A percentile compares a stretch with the other conserved stretches of the same genome.
These are phyloP conservation scores for Temnothorax rugatulus DNA, from an alignment of 2,888 invertebrate genomes.

Conservation along the genomic window DNA sequence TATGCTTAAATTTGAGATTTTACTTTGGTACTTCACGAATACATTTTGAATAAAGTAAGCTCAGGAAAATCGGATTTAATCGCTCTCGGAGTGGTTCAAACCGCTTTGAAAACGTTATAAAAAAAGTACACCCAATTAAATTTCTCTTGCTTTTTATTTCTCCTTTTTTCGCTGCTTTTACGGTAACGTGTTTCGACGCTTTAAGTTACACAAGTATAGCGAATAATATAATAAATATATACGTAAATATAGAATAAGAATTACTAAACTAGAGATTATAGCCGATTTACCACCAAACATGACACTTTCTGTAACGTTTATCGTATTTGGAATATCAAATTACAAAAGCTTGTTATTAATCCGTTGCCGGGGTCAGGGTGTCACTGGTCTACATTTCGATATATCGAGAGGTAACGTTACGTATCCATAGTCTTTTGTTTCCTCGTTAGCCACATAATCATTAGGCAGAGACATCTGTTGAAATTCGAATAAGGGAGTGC, in stretches of 20 bases:
- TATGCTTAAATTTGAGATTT: slow-evolving; percentile 10
- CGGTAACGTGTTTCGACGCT: not conserved
- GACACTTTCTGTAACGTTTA: not conserved
- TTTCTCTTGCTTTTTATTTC: slow-evolving; percentile 11
- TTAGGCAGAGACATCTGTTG: not conserved
- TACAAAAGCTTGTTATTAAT: not conserved
- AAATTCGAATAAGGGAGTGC: slow-evolving; percentile 14
- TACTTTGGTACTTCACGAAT: not conserved
- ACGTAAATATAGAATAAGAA: not conserved
- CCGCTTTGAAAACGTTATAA: slow-evolving; percentile 10
- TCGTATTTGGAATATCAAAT: not conserved
- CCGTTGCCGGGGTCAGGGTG: not conserved
- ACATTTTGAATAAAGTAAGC: slow-evolving; percentile 14
- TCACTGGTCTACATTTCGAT: not conserved
- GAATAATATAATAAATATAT: not conserved
- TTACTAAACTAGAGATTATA: not conserved
- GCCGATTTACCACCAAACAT: not conserved
- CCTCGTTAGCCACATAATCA: not conserved
- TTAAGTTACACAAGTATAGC: too few species aligned
- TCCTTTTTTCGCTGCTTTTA: not conserved
- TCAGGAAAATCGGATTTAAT: slow-evolving; percentile 28
- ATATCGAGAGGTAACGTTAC: not conserved
- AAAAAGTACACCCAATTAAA: slow-evolving; percentile 7
- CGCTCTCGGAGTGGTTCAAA: not conserved
- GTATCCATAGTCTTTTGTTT: not conserved